A percentile compares a stretch with the other conserved stretches of the same genome.
These are phyloP conservation scores for Lagodon rhomboides DNA, from an alignment of 2,797 vertebrate species.

Conservation along the genomic window DNA sequence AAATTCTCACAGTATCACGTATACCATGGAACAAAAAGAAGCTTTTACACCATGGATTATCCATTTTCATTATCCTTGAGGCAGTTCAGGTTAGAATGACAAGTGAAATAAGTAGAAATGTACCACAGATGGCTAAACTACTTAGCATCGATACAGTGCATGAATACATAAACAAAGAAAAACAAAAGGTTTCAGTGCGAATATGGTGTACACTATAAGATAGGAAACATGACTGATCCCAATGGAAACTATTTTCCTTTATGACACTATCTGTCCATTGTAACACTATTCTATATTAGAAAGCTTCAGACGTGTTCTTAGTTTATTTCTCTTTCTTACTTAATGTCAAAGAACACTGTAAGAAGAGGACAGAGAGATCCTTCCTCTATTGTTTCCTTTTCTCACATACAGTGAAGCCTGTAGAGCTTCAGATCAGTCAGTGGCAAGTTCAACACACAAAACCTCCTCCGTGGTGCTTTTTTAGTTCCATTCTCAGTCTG, in stretches of 20 bases:
- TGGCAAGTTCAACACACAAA: slow-evolving; percentile 19
- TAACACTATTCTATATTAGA: slow-evolving; percentile 34
- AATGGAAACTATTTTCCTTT: slow-evolving; percentile 34
- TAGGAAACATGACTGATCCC: slow-evolving; percentile 31
- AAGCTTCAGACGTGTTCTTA: slow-evolving; percentile 16
- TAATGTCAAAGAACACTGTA: slow-evolving; percentile 14
- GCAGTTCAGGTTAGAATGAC: slow-evolving; percentile 77
- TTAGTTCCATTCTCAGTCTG: slow-evolving; percentile 8
- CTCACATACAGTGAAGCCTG: slow-evolving; percentile 8
- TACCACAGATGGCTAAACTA: slow-evolving; percentile 48
- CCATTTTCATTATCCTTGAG: slow-evolving; percentile 73
- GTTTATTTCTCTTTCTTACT: slow-evolving; percentile 20
- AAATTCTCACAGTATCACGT: slow-evolving; percentile 82
- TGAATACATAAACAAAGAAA: slow-evolving; percentile 75
- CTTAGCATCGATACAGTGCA: slow-evolving; percentile 78
- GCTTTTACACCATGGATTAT: slow-evolving; percentile 70
- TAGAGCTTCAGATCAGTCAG: slow-evolving; percentile 35
- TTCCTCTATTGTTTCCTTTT: slow-evolving; percentile 37
- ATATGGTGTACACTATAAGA: slow-evolving; percentile 40
- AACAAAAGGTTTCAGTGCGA: slow-evolving; percentile 83
- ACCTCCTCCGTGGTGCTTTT: slow-evolving; percentile 20
- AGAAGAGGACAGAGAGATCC: slow-evolving; percentile 26
- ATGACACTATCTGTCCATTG: slow-evolving; percentile 21
- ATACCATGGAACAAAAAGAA: slow-evolving; percentile 68
- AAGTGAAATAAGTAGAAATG: slow-evolving; percentile 47